These are phyloP conservation scores for Blastobasis lacticolella DNA, from an alignment of 2,888 invertebrate species.

Conservation along the genomic window DNA sequence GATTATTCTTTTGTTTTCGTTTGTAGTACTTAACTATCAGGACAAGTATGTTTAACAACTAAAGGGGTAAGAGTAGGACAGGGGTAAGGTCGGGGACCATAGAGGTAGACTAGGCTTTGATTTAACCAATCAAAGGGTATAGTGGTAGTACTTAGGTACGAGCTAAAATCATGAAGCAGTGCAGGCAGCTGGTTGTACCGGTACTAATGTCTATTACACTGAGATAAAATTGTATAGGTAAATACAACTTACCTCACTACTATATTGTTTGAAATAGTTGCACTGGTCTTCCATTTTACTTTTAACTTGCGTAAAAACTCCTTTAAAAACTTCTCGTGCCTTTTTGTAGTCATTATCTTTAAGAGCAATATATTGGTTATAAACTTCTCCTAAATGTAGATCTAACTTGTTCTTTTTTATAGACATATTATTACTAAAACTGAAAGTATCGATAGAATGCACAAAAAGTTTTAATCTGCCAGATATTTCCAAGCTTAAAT, in stretches of 20 bases:
- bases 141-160: background rate
- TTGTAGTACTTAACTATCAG: too few relatives aligned
- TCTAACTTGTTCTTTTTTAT: slow-evolving; percentile 43
- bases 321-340: slow-evolving; percentile 49
- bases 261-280: slow-evolving; percentile 47
- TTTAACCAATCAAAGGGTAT: background rate
- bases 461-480: too few relatives aligned
- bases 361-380: slow-evolving; percentile 46
- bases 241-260: slow-evolving; percentile 35
- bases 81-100: background rate
- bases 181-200: background rate
- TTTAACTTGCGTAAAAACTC: slow-evolving; percentile 49
- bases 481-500: too few relatives aligned
- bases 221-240: background rate
- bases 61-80: too few relatives aligned
- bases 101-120: background rate
- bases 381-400: slow-evolving; percentile 41
- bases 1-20: too few relatives aligned
- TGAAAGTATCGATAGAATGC: background rate
- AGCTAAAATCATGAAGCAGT: background rate
- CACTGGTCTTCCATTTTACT: slow-evolving; percentile 52
- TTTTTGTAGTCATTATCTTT: slow-evolving; percentile 46
- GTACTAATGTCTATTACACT: background rate
- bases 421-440: slow-evolving; percentile 28
- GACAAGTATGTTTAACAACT: too few relatives aligned